Conservation (phyloP, 2,113 vertebrate genomes). For the Phaethon lepturus region DNA sequence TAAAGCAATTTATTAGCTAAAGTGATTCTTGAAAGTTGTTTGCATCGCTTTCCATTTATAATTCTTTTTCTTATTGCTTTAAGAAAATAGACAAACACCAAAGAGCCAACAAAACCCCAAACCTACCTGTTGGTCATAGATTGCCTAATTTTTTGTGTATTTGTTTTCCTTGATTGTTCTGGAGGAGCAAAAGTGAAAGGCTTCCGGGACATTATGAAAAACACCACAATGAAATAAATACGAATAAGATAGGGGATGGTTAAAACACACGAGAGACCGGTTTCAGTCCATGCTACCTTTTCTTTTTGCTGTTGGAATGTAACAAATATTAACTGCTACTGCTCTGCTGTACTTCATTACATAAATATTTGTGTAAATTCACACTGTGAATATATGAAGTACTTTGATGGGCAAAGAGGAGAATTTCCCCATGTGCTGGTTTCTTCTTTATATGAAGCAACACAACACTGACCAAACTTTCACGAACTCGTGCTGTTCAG, state of each 20-base stretch:
- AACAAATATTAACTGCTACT: slow-evolving; percentile 67
- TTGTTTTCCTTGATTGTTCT: slow-evolving; percentile 17
- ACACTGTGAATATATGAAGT: slow-evolving; percentile 55
- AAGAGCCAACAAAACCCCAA: not conserved
- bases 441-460: slow-evolving; percentile 39
- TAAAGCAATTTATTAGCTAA: not conserved
- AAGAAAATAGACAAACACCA: not conserved
- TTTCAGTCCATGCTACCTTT: slow-evolving; percentile 43
- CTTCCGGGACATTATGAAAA: not conserved
- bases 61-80: not conserved
- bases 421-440: not conserved
- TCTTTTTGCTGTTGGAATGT: slow-evolving; percentile 30
- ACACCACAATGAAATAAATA: not conserved
- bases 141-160: not conserved
- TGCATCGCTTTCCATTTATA: not conserved
- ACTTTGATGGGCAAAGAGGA: slow-evolving; percentile 32
- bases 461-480: not conserved
- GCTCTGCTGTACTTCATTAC: slow-evolving; percentile 37
- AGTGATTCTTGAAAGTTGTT: not conserved
- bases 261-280: not conserved
- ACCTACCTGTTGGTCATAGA: not conserved
- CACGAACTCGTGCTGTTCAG: slow-evolving; percentile 19
- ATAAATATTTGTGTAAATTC: slow-evolving; percentile 66
- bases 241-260: not conserved
- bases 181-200: not conserved